These are phyloP conservation scores for Limnothrissa miodon DNA, from an alignment of 2,113 vertebrate genomes.

Conservation along the genomic window DNA sequence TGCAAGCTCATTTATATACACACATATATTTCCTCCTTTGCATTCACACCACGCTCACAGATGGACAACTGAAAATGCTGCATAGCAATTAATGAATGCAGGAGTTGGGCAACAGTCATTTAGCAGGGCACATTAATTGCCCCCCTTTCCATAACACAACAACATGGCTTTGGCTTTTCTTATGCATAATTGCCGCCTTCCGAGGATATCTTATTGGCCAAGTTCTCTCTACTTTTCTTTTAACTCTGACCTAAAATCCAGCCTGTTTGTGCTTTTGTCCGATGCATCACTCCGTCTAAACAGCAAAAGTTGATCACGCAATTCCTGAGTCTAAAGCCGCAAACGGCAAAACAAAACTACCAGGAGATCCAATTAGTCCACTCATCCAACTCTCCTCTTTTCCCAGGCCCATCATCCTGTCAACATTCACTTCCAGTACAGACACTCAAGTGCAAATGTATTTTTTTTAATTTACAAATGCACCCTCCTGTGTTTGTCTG, in stretches of 20 bases:
- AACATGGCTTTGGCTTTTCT: neutral
- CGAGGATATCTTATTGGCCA: neutral
- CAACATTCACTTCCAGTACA: neutral
- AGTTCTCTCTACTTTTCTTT: neutral
- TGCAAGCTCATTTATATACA: neutral
- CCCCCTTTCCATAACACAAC: neutral
- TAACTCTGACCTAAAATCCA: neutral
- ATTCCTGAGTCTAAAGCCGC: neutral
- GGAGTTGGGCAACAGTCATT: neutral
- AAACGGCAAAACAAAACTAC: constrained; percentile 6
- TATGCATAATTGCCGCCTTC: neutral
- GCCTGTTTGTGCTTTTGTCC: neutral
- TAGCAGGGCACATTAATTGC: neutral
- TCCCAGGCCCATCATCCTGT: neutral
- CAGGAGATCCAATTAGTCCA: neutral
- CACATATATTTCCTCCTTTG: neutral
- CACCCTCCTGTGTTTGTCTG: neutral
- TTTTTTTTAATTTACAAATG: neutral
- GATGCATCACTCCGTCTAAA: neutral
- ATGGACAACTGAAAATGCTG: neutral
- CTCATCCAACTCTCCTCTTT: neutral
- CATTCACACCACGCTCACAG: neutral
- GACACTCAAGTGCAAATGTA: neutral
- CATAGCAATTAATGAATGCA: constrained; percentile 1
- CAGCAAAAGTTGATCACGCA: neutral